phyloP scores from a whole-genome alignment of 2,797 vertebrate species.

The Phylloscopus collybita region DNA sequence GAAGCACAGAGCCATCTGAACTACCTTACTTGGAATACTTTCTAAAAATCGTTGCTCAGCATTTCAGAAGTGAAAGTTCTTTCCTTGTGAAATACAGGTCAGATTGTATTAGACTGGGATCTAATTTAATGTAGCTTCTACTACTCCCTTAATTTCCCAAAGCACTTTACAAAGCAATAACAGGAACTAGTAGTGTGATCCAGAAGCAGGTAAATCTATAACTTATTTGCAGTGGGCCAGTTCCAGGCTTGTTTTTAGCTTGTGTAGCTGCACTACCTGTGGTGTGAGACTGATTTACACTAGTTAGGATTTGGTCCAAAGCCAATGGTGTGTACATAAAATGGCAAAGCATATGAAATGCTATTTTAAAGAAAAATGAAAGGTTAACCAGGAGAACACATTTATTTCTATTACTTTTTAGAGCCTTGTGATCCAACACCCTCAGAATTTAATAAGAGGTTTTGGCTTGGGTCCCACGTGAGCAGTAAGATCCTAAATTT shows the following conservation, averaged over 20 bases:
- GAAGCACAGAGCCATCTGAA: background rate
- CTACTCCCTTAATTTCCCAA: constrained; percentile 14
- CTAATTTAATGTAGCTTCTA: constrained; percentile 17
- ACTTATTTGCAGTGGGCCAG: background rate
- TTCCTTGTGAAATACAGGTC: constrained; percentile 16
- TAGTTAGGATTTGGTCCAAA: background rate
- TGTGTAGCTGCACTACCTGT: background rate
- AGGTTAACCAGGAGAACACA: background rate
- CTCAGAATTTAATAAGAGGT: background rate
- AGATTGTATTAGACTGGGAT: constrained; percentile 1
- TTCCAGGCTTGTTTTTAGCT: background rate
- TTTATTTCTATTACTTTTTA: background rate
- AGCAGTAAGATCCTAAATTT: background rate
- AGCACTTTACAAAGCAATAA: constrained; percentile 26
- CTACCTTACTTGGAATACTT: background rate
- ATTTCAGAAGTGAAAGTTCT: constrained; percentile 5
- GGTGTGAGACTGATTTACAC: background rate
- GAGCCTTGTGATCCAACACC: background rate
- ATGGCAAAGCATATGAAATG: background rate
- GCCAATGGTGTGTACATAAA: background rate
- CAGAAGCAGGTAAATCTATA: background rate
- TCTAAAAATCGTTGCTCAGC: background rate
- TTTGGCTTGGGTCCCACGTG: background rate
- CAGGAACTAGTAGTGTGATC: background rate
- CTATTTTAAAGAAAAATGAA: background rate